A percentile compares a stretch with the other conserved stretches of the same genome.
These are phyloP conservation scores for Cryptocephalus primarius DNA, from an alignment of 2,888 invertebrate species.

Conservation along the genomic window DNA sequence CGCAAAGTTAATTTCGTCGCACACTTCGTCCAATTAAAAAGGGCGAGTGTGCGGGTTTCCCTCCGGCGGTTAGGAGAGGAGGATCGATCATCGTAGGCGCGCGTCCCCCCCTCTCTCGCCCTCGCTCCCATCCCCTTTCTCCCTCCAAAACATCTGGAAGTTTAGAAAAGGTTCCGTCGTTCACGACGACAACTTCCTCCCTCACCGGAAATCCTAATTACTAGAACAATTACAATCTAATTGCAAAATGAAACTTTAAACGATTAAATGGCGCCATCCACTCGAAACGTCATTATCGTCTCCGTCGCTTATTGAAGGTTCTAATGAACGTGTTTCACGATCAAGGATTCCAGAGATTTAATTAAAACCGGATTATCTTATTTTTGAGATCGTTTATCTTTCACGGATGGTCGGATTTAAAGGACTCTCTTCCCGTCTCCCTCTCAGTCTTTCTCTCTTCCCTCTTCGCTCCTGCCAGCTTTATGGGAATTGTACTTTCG, in stretches of 20 bases:
- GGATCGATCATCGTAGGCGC: no score
- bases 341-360: conserved; percentile 22
- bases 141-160: conserved; percentile 2
- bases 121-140: no score
- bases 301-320: conserved; percentile 22
- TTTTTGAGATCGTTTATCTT: conserved; percentile 22
- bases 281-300: conserved; percentile 24
- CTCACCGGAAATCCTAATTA: conserved; percentile 11
- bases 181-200: conserved; percentile 15
- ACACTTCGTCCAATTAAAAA: no score
- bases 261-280: conserved; percentile 19
- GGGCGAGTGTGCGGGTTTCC: no score
- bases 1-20: no score
- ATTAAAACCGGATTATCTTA: conserved; percentile 24
- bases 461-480: no score
- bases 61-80: no score
- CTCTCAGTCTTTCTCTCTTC: no score
- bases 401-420: conserved; percentile 16
- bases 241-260: conserved; percentile 28
- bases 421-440: conserved; percentile 3
- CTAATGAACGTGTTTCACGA: conserved; percentile 19
- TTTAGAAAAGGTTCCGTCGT: conserved; percentile 13
- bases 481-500: no score
- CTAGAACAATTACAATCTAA: conserved; percentile 25
- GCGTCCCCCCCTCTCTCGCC: no score